Base-by-base conservation (phyloP, 2,797 vertebrate species). In the Smutsia gigantea region DNA sequence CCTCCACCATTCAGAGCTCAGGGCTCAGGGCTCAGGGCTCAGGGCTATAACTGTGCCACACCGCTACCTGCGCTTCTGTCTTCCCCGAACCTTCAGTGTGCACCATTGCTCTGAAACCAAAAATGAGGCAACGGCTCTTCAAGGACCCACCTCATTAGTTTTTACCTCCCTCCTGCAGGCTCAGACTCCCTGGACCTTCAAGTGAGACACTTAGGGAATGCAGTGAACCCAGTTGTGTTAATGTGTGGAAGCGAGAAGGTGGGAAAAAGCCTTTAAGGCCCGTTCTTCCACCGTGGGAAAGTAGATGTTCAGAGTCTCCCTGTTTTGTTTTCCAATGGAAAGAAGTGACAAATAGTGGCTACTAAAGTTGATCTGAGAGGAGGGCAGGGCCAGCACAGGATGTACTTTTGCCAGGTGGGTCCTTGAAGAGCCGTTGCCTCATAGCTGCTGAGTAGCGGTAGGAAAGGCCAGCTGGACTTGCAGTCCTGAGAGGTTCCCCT, bases 311-410 rank as follows among this genome's bases (percentile, higher is more conserved):
- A 95, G n/a, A 29, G 51, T 29, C n/a, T 51, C 17, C 51, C 37
- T 55, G 71, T 68, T 95, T 90, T 93, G 72, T 93, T 90, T 92
- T 93, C 71, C 71, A 49, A 78, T 8, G 17, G 66, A 39, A 93
- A 96, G 87, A 93, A 83, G 39, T 83, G 85, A 78, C 69, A 93
- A n/a, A 90, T 2, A 55, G 57, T n/a, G 72, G 72, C 57, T 82
- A 1, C 39, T 11, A 53, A 27, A 25, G 71, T 11, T 57, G 81
- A 68, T 31, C 27, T 29, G 46, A 53, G 75, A 37, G 71, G 46
- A 82, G 85, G 51, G 18, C 68, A 39, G 64, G 82, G 95, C 86
- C 66, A 83, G 19, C 15, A 3, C 72, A 51, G 90, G 77, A 75
- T 74, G 34, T 34, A 69, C 89, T 93, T 90, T 82, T 81, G 77